Percentiles rank a stretch among this genome's conserved stretches.
phyloP scores from a whole-genome alignment of 2,888 invertebrate genomes.

The Cheiracanthium punctorium region DNA sequence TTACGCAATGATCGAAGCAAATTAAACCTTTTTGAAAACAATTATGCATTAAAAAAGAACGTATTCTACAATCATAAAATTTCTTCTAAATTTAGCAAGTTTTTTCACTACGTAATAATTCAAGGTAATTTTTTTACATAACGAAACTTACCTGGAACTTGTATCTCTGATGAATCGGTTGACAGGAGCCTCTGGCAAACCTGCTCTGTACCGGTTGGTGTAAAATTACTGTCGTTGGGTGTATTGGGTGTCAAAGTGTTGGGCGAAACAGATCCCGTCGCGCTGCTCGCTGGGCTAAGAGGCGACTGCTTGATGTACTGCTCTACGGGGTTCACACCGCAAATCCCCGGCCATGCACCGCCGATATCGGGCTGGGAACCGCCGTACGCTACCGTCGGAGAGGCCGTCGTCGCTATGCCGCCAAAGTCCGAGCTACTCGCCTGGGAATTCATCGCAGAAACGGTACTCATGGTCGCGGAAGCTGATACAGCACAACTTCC shows the following conservation, averaged over 20 bases:
- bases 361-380: not conserved
- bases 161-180: conserved; percentile 22
- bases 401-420: conserved; percentile 40
- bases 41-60: too few species aligned
- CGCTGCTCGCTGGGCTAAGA: conserved; percentile 59
- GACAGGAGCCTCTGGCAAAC: conserved; percentile 39
- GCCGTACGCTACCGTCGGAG: conserved; percentile 32
- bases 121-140: not conserved
- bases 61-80: too few species aligned
- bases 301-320: conserved; percentile 55
- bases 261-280: conserved; percentile 50
- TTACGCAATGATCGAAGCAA: too few species aligned
- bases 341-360: conserved; percentile 10
- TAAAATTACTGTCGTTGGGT: conserved; percentile 27
- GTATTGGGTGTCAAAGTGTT: conserved; percentile 3
- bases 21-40: too few species aligned
- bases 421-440: conserved; percentile 43
- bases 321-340: not conserved
- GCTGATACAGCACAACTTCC: conserved; percentile 47
- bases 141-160: conserved; percentile 40
- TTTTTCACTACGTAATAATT: too few species aligned
- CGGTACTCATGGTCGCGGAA: conserved; percentile 1
- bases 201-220: conserved; percentile 26
- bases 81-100: too few species aligned
- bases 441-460: conserved; percentile 28